Base-by-base conservation (phyloP, 64 coral and sea anemone genomes). In the Montipora capricornis region DNA sequence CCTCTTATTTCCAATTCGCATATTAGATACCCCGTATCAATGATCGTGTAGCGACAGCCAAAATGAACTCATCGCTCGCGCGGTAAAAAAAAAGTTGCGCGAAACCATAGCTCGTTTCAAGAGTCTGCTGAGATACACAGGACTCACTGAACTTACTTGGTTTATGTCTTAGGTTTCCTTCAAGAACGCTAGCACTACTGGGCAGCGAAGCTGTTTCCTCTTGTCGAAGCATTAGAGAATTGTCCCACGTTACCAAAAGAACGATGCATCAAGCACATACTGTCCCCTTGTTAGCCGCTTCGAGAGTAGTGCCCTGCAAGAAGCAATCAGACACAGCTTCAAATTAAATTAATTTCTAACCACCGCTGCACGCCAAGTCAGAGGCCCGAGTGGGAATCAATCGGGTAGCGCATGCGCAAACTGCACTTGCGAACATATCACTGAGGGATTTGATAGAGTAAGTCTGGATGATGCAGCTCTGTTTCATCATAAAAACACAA, bases 181-280 rank as follows among this genome's bases (percentile, higher is more conserved):
- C 66, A 86, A 50, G 82, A 49, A 86, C 62, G 64, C 61, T 45
- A 49, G 82, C 82, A 71, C 82, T 73, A 71, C 22, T 50, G 82
- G 64, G 82, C 82, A 86, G 82, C 82, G 60, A 61, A 61, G 55
- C 67, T 3, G 82, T 71, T 71, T 20, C 82, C 82, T 86, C 64
- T 86, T 86, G 64, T 71, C 60, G 82, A 86, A 86, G 82, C 82
- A 86, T 86, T 5, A 86, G 82, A 70, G 61, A 49, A 71, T 71
- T 86, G 64, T 86, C 46, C 66, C 8, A 64, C 46, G 62, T 71
- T 66, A 47, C 67, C 66, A 71, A 68, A 7, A 73, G 66, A 49
- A 45, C 44, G 66, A 86, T 73, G 48, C 82, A 71, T 86, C 82
- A 86, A 86, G 66, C 47, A 86, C 82, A 86, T 86, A 86, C 68